A percentile compares a stretch with the other conserved stretches of the same genome.
These are phyloP conservation scores for Natrix natrix DNA, from an alignment of 2,797 vertebrate genomes.

Conservation along the genomic window DNA sequence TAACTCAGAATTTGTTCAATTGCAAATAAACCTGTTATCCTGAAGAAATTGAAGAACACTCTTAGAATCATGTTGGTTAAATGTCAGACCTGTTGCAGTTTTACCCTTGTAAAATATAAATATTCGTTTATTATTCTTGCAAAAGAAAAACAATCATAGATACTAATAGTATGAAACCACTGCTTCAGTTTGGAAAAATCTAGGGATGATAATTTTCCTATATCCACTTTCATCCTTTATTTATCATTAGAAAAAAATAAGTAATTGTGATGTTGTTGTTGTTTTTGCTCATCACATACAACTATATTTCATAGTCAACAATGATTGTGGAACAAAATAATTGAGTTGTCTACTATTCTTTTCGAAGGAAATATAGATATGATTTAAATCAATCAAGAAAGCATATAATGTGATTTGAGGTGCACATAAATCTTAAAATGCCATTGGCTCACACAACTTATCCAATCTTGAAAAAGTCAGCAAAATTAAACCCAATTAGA, in stretches of 20 bases:
- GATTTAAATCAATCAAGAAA: neutral
- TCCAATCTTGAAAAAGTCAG: neutral
- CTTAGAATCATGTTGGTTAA: neutral
- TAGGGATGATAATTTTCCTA: constrained; percentile 59
- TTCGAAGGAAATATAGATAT: neutral
- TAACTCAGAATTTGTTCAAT: constrained; percentile 7
- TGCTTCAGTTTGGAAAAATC: neutral
- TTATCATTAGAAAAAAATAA: neutral
- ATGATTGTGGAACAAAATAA: neutral
- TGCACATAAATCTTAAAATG: neutral
- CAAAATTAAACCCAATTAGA: neutral
- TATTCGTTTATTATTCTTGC: constrained; percentile 56
- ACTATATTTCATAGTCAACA: neutral
- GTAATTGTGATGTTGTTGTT: too few species aligned
- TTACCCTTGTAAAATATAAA: neutral
- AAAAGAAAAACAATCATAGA: constrained; percentile 55
- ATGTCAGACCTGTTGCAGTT: neutral
- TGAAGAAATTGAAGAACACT: constrained; percentile 28
- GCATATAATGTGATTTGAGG: neutral
- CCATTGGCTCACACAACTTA: neutral
- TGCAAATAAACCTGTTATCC: constrained; percentile 27
- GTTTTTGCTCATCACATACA: neutral
- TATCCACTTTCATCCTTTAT: neutral
- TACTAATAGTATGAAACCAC: constrained; percentile 44
- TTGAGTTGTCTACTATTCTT: neutral